Evolutionary conservation across 2,113 vertebrate genomes (phyloP).

Genomic region (Parotia lawesii): DNA sequence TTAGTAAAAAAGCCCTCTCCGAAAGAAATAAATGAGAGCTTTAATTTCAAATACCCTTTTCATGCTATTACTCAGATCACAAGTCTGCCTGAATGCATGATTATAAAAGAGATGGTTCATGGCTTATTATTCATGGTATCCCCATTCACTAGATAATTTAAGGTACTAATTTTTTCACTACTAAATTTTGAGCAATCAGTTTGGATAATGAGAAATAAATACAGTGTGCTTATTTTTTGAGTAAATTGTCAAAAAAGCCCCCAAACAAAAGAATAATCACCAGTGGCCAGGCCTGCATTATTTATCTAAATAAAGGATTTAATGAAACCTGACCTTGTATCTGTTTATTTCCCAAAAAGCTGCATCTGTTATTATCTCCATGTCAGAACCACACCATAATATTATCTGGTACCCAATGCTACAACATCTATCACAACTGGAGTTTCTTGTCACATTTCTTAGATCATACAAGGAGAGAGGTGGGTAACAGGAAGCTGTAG

Average conservation of each 20-base stretch:
- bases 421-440: background rate
- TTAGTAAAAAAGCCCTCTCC: background rate
- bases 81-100: background rate
- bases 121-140: background rate
- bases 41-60: background rate
- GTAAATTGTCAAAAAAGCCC: background rate
- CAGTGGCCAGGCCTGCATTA: background rate
- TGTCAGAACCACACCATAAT: background rate
- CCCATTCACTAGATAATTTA: background rate
- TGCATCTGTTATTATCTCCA: background rate
- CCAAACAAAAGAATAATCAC: background rate
- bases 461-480: background rate
- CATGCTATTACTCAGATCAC: background rate
- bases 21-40: background rate
- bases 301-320: background rate
- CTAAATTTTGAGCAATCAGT: background rate
- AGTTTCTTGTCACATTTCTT: background rate
- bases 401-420: background rate
- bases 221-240: background rate
- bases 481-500: background rate
- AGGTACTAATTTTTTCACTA: background rate
- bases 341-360: background rate
- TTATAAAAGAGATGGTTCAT: background rate
- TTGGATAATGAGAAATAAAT: background rate
- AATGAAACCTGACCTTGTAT: background rate